phyloP scores from a whole-genome alignment of 2,888 invertebrate genomes.

The Melanostoma mellinum region DNA sequence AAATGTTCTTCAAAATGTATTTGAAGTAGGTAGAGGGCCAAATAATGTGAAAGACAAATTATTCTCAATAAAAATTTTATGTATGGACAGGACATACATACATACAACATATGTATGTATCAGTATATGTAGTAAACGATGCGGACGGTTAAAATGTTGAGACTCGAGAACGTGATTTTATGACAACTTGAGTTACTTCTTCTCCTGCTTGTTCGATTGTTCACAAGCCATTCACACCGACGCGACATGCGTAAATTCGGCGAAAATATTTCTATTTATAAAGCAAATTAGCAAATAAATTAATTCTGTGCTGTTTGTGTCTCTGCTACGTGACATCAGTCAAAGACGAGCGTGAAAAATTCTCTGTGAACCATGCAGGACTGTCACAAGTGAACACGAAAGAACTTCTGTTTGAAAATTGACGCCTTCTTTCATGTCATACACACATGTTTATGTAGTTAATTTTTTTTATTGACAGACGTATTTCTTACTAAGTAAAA shows the following conservation, averaged over 20 bases:
- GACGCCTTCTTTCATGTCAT: neutral
- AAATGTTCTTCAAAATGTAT: no score
- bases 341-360: neutral
- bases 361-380: neutral
- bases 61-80: no score
- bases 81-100: neutral
- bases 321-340: slow-evolving; percentile 26
- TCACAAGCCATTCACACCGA: slow-evolving; percentile 12
- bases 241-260: slow-evolving; percentile 34
- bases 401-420: neutral
- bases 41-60: no score
- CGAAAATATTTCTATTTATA: slow-evolving; percentile 58
- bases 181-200: slow-evolving; percentile 29
- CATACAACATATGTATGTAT: neutral
- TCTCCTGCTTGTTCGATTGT: neutral
- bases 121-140: neutral
- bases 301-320: neutral
- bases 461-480: slow-evolving; percentile 1
- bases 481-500: slow-evolving; percentile 4
- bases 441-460: neutral
- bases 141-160: neutral
- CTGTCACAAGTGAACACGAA: slow-evolving; percentile 6
- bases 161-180: slow-evolving; percentile 32
- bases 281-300: slow-evolving; percentile 46
- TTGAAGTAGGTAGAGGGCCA: no score